Evolutionary conservation across 2,888 invertebrate genomes (phyloP).

Genomic region (Trisateles emortualis): DNA sequence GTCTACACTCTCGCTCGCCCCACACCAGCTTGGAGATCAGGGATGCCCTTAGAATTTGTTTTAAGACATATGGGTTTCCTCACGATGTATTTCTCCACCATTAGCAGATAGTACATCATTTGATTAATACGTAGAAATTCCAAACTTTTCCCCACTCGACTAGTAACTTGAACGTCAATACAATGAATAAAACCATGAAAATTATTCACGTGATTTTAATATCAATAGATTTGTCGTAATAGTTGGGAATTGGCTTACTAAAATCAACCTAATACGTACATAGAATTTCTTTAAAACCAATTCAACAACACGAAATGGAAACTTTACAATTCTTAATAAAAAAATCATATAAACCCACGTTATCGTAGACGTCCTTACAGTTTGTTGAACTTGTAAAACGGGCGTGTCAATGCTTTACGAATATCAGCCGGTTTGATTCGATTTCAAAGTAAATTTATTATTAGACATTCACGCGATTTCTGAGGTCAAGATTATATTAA

Average conservation of each 20-base stretch:
- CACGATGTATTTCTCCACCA: no score
- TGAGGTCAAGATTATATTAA: slow-evolving; percentile 39
- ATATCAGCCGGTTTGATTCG: slow-evolving; percentile 36
- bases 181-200: no score
- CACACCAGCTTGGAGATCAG: no score
- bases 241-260: no score
- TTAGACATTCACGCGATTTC: slow-evolving; percentile 24
- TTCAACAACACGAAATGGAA: background rate
- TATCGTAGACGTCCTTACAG: slow-evolving; percentile 43
- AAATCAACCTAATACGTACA: background rate
- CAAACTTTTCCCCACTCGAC: no score
- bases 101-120: no score
- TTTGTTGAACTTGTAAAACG: slow-evolving; percentile 42
- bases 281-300: background rate
- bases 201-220: background rate
- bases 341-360: slow-evolving; percentile 11
- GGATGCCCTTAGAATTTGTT: no score
- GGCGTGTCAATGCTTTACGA: slow-evolving; percentile 38
- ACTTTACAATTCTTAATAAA: slow-evolving; percentile 1
- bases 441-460: slow-evolving; percentile 47
- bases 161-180: no score
- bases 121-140: no score
- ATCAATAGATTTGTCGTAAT: background rate
- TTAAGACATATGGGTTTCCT: no score
- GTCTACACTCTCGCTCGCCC: no score